Evolutionary conservation across 2,113 vertebrate species (phyloP), one percentile per base, ranked within the genome.

Genomic region (Cyprinodon brontotheroides): DNA sequence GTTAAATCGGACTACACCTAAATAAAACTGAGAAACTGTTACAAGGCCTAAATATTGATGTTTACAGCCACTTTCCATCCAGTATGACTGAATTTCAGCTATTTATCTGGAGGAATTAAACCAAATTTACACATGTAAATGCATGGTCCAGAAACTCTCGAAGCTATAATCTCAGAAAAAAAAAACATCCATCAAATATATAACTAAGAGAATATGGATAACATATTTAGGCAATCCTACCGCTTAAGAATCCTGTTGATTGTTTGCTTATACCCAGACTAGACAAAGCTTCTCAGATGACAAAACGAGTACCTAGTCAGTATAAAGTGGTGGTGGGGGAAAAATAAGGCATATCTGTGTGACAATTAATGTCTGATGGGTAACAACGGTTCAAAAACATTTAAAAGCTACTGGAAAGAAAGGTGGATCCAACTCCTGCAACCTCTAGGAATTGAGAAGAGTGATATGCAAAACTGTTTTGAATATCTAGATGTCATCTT

Each of bases 391-490:
- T 59, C 7, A 41, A 13, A 57, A 74, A 68, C 29, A 53, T 53
- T 50, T 53, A 17, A 14, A 57, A 13, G 60, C 11, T 64, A 6
- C 36, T 13, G 7, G 4, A 62, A 37, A 41, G 39, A 38, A 12
- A 48, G 3, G 7, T 39, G 7, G 50, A 53, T 53, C 20, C 6
- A 13, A 53, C 20, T 53, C 48, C 48, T 53, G 20, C 48, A 61
- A 70, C 29, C 70, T 50, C 2, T 43, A 22, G 14, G 65, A 68
- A 69, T 38, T 0, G 74, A 4, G n/a, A 57, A 61, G 57, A 22
- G 64, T 43, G 57, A 77, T 72, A 71, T 80, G 71, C 22, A 70
- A 53, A 63, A 74, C 37, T 61, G 64, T 82, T 47, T 41, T 53
- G 38, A 43, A 36, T 3, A 50, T 47, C n/a, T 72, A 15, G 37